phyloP scores from a whole-genome alignment of 2,113 vertebrate genomes.

The Oceanites oceanicus region DNA sequence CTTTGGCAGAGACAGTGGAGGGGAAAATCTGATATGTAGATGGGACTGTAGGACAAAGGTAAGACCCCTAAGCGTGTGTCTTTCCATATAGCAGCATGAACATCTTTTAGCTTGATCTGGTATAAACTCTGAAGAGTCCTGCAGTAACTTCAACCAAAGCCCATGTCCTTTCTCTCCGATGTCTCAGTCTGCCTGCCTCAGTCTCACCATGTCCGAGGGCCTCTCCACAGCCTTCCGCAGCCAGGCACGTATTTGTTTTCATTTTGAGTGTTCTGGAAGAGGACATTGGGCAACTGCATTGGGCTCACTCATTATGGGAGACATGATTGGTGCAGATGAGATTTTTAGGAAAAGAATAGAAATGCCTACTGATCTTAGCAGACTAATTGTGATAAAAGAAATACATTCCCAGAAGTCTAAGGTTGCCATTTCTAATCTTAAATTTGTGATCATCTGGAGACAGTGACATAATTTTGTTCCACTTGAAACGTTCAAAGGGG shows the following conservation, averaged over 20 bases:
- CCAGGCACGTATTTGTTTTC: not conserved
- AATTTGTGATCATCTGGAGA: not conserved
- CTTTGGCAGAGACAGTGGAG: not conserved
- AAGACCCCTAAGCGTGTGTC: not conserved
- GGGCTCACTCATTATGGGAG: not conserved
- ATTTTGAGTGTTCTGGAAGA: not conserved
- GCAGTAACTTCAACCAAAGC: not conserved
- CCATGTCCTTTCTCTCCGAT: fast-evolving
- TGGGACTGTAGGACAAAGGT: not conserved
- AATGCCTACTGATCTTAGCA: not conserved
- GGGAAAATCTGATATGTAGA: not conserved
- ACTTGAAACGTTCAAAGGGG: not conserved
- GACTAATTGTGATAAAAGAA: not conserved
- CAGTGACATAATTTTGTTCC: not conserved
- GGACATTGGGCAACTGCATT: not conserved
- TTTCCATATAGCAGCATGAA: not conserved
- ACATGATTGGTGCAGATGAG: not conserved
- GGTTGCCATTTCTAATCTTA: not conserved
- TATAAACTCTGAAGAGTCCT: not conserved
- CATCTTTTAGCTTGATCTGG: not conserved
- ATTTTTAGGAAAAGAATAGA: not conserved
- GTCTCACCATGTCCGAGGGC: not conserved
- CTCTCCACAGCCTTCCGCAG: not conserved
- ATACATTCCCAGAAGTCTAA: not conserved
- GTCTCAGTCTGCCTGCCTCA: not conserved